Percentiles rank a stretch among this genome's conserved stretches.
Conservation (phyloP, 2,888 invertebrate genomes). For the Pasiphila rectangulata region DNA sequence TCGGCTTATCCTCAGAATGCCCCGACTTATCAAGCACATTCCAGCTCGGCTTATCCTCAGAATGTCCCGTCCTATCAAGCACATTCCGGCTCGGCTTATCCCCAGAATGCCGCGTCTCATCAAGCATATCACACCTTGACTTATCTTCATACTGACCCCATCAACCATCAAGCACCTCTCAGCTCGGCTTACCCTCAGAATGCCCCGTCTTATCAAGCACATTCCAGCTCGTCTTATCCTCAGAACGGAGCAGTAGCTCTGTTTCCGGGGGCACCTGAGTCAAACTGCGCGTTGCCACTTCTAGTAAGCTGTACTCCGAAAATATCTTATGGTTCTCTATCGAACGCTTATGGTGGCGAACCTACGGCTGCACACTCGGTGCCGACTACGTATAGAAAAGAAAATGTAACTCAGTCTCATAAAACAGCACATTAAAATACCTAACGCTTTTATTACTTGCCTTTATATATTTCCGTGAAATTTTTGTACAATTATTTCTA, state of each 20-base stretch:
- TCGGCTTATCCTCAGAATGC: not conserved
- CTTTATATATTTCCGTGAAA: no score
- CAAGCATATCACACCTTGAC: no score
- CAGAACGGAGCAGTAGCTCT: slow-evolving; percentile 29
- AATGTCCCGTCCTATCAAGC: not conserved
- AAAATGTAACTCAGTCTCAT: not conserved
- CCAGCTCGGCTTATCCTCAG: not conserved
- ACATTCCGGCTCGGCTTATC: not conserved
- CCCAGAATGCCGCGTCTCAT: not conserved
- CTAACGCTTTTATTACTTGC: no score
- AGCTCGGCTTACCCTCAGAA: no score
- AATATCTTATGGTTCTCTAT: slow-evolving; percentile 38
- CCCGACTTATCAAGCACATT: not conserved
- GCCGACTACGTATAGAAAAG: slow-evolving; percentile 8
- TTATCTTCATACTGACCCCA: no score
- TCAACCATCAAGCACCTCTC: no score
- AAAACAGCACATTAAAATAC: not conserved
- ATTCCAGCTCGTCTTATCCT: not conserved
- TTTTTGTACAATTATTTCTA: no score
- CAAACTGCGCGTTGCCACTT: slow-evolving; percentile 47
- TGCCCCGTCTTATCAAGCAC: not conserved
- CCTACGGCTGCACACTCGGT: not conserved
- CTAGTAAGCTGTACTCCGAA: slow-evolving; percentile 52
- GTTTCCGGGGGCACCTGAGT: slow-evolving; percentile 31
- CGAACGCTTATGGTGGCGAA: slow-evolving; percentile 2